Evolutionary conservation across 2,888 invertebrate genomes (phyloP).

Genomic region (Saturnia japonica): DNA sequence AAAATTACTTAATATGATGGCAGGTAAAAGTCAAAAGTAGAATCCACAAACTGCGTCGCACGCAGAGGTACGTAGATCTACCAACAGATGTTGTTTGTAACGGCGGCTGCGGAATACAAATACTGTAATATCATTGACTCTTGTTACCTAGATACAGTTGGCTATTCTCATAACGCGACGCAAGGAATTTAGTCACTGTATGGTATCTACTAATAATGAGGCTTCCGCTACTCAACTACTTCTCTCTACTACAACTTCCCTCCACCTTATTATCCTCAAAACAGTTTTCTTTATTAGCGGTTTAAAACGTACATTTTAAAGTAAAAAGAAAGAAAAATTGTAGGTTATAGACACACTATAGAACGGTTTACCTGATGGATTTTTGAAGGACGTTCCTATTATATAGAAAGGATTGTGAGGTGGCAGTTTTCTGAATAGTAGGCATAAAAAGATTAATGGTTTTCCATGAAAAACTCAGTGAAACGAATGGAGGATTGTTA

Average conservation of each 20-base stretch:
- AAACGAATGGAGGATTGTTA: background rate
- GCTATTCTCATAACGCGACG: too few species aligned
- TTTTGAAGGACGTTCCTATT: background rate
- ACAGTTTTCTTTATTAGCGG: background rate
- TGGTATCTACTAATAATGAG: too few species aligned
- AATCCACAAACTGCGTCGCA: background rate
- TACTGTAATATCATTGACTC: too few species aligned
- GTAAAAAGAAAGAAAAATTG: background rate
- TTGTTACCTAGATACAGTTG: too few species aligned
- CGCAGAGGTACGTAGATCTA: background rate
- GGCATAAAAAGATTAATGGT: slow-evolving; percentile 13
- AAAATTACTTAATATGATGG: background rate
- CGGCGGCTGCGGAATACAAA: background rate
- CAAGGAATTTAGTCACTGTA: background rate
- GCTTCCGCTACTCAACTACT: background rate
- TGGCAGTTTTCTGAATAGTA: background rate
- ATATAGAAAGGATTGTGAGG: background rate
- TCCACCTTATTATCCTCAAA: background rate
- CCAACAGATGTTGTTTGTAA: background rate
- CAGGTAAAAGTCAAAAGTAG: background rate
- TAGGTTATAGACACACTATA: background rate
- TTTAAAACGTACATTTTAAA: background rate
- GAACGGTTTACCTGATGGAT: background rate
- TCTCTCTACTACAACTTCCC: background rate
- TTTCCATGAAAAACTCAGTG: background rate